Evolutionary conservation across 1,140 invertebrate genomes (phyloP), one percentile per base, ranked within the genome.

Genomic region (Zaprionus vittiger): DNA sequence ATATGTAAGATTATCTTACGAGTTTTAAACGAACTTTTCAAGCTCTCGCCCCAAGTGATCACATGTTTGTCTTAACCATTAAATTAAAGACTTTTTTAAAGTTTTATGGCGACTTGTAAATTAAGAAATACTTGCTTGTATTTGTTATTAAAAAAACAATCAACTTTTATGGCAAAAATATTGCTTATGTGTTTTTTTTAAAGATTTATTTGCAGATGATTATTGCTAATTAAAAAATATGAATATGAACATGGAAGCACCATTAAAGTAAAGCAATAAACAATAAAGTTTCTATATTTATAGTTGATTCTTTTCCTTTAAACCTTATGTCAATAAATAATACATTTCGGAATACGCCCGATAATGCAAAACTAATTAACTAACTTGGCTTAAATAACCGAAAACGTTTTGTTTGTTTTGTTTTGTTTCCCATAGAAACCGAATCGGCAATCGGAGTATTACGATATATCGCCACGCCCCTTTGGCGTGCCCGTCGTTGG

Each of bases 381-480:
- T 70, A 55, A 66, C 56, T 67, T 56, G 56, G 41, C 68, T 73
- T 52, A 77, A 73, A 47, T 83, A 72, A 83, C 26, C 67, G 41
- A 68, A 63, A 79, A 56, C 44, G 49, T 60, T 38, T 71, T 61
- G 11, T 69, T 31, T 54, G 44, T 44, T 65, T 44, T 61, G 37
- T 15, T 73, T 63, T 55, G 65, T 37, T 77, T 77, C 74, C 65
- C 63, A 62, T 76, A 91, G 72, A 86, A 92, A 91, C 74, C 89
- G 55, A 87, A 74, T 62, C 87, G 92, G 17, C 90, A 91, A 71
- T 56, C 91, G 69, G 91, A 92, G 63, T 92, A 84, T 79, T 93
- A 92, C 77, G 92, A 93, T 80, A 92, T 93, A 38, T 92, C 92
- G 71, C 92, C 92, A 74, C 91, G 92, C 76, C 92, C 92, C 69